phyloP scores from a whole-genome alignment of 2,113 vertebrate genomes.

The Semnopithecus entellus region DNA sequence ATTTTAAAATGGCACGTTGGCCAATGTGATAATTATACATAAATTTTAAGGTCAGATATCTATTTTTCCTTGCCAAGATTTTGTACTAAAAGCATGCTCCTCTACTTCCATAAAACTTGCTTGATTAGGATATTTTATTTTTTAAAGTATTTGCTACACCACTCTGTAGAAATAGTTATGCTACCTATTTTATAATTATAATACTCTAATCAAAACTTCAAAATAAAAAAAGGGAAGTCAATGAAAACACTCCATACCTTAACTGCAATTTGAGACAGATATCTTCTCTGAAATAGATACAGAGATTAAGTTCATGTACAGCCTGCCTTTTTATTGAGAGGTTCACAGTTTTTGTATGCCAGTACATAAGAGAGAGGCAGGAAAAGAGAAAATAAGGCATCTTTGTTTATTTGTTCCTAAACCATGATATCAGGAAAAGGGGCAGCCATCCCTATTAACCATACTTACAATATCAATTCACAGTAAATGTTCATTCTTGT shows the following conservation, averaged over 20 bases:
- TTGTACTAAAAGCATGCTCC: not conserved
- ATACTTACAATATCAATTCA: not conserved
- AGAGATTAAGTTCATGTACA: not conserved
- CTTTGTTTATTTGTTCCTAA: not conserved
- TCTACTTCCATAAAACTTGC: not conserved
- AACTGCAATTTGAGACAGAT: not conserved
- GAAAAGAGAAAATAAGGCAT: not conserved
- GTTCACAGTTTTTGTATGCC: not conserved
- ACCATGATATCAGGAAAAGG: not conserved
- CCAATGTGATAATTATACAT: not conserved
- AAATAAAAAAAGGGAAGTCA: not conserved
- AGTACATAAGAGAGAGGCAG: not conserved
- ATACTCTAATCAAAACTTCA: not conserved
- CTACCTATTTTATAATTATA: not conserved
- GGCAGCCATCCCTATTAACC: not conserved
- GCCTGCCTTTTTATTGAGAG: not conserved
- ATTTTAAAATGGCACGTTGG: not conserved
- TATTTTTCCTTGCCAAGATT: not conserved
- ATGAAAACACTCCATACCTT: not conserved
- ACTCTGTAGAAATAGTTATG: not conserved
- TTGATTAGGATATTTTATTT: not conserved
- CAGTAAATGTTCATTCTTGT: not conserved
- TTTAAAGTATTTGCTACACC: not conserved
- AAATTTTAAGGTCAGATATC: not conserved
- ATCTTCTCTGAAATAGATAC: not conserved